A percentile compares a stretch with the other conserved stretches of the same genome.
phyloP scores from a whole-genome alignment of 2,888 invertebrate species.

The Celastrina argiolus region DNA sequence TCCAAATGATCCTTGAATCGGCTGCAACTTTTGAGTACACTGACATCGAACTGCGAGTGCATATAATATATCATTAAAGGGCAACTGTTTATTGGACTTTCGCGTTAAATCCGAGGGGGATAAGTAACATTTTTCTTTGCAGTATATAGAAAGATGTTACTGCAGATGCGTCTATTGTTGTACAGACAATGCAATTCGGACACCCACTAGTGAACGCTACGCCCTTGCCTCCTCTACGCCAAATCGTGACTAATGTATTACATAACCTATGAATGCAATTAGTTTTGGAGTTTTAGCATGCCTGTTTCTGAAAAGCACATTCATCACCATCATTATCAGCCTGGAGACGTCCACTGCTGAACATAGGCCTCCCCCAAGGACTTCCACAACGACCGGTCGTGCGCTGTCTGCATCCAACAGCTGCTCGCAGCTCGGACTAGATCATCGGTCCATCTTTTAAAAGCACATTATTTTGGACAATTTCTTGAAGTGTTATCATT shows the following conservation, averaged over 20 bases:
- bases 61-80: not conserved
- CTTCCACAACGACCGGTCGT: too few relatives aligned
- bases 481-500: too few relatives aligned
- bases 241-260: constrained; percentile 35
- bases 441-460: too few relatives aligned
- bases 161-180: constrained; percentile 65
- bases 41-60: not conserved
- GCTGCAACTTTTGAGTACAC: constrained; percentile 1
- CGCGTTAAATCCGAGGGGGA: not conserved
- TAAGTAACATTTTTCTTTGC: not conserved
- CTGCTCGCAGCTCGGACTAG: too few relatives aligned
- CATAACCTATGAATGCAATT: constrained; percentile 20
- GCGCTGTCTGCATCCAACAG: too few relatives aligned
- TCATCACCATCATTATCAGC: too few relatives aligned
- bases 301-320: too few relatives aligned
- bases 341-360: too few relatives aligned
- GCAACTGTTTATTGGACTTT: not conserved
- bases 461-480: too few relatives aligned
- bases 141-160: constrained; percentile 37
- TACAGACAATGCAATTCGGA: constrained; percentile 58
- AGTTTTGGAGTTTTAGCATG: too few relatives aligned
- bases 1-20: not conserved
- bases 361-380: too few relatives aligned
- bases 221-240: constrained; percentile 45
- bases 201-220: constrained; percentile 56